Evolutionary conservation across 2,888 invertebrate genomes (phyloP).

Genomic region (Drepana falcataria): DNA sequence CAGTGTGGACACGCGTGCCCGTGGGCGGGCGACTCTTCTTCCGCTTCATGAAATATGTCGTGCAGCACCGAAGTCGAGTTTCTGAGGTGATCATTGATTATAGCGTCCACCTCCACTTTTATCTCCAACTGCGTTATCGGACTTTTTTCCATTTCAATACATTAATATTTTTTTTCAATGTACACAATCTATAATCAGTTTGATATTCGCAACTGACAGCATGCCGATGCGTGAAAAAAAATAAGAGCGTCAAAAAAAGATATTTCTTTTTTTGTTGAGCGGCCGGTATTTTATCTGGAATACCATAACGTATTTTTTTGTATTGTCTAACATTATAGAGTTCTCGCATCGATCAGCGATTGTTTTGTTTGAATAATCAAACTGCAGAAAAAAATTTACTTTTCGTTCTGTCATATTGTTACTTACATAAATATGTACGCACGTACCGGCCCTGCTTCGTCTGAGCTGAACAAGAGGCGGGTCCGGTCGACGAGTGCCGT

Average conservation of each 20-base stretch:
- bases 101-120: slow-evolving; percentile 35
- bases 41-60: slow-evolving; percentile 33
- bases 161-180: background rate
- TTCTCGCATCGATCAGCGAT: background rate
- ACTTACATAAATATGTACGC: no score
- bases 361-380: background rate
- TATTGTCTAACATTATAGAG: background rate
- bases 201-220: slow-evolving; percentile 10
- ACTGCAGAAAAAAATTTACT: no score
- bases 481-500: background rate
- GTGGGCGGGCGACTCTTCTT: slow-evolving; percentile 4
- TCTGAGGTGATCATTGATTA: slow-evolving; percentile 41
- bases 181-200: background rate
- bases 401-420: no score
- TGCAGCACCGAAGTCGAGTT: slow-evolving; percentile 42
- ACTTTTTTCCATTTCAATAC: slow-evolving; percentile 1
- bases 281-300: background rate
- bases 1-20: slow-evolving; percentile 63
- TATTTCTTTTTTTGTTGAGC: slow-evolving; percentile 12
- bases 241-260: slow-evolving; percentile 14
- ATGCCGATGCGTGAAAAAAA: slow-evolving; percentile 10
- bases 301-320: background rate
- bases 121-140: slow-evolving; percentile 16
- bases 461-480: background rate
- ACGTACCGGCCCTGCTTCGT: background rate